Percentiles rank a stretch among this genome's conserved stretches.
Evolutionary conservation across 2,113 vertebrate genomes (phyloP).

Genomic region (pig (Sus scrofa)): DNA sequence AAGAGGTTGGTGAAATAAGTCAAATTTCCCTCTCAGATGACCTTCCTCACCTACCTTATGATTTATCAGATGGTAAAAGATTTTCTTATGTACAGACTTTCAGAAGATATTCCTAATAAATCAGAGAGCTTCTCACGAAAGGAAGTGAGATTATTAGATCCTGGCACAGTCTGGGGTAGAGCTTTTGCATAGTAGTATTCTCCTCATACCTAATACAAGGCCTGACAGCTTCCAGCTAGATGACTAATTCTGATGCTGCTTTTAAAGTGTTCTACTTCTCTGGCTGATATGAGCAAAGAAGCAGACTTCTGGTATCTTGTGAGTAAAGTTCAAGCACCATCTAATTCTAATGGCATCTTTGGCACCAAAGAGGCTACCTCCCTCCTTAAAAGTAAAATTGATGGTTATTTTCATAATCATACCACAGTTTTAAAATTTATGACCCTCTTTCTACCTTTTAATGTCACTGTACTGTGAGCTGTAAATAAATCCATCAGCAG

Average conservation of each 20-base stretch:
- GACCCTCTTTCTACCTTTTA: neutral
- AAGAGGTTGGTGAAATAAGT: constrained; percentile 5
- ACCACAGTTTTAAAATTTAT: constrained; percentile 24
- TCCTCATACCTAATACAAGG: neutral
- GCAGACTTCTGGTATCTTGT: constrained; percentile 16
- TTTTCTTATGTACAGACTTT: neutral
- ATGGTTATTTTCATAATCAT: constrained; percentile 29
- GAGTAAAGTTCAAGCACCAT: constrained; percentile 45
- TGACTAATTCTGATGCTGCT: constrained; percentile 4
- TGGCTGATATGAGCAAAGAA: constrained; percentile 22
- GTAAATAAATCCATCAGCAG: constrained; percentile 27
- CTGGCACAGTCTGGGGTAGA: neutral
- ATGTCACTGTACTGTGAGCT: constrained; percentile 15
- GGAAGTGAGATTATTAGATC: neutral
- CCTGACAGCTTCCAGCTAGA: neutral
- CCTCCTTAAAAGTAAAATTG: constrained; percentile 42
- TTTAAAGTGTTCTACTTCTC: constrained; percentile 46
- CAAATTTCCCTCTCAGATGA: constrained; percentile 9
- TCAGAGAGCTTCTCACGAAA: neutral
- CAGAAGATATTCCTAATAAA: neutral
- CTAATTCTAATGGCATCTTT: constrained; percentile 56
- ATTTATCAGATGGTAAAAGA: constrained; percentile 47
- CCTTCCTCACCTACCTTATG: neutral
- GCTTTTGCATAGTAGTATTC: neutral
- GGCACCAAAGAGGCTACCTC: neutral